A percentile compares a stretch with the other conserved stretches of the same genome.
Evolutionary conservation across 2,113 vertebrate species (phyloP).

Genomic region (Heterocephalus glaber): DNA sequence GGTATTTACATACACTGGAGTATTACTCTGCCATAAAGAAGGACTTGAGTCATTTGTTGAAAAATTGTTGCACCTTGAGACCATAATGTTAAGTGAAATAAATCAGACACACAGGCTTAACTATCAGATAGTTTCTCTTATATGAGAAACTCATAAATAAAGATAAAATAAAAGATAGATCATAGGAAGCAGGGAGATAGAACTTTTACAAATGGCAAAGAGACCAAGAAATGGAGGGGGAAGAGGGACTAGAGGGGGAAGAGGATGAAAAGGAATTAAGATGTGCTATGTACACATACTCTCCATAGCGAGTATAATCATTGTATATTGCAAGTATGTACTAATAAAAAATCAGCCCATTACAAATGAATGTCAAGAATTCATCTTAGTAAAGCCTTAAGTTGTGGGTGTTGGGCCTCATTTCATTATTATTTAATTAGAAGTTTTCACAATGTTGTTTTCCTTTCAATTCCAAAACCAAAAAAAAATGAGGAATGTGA

Average conservation of each 20-base stretch:
- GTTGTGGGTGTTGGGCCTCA: not conserved
- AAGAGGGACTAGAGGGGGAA: not conserved
- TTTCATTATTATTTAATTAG: slow-evolving; percentile 70
- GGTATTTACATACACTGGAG: not conserved
- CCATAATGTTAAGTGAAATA: not conserved
- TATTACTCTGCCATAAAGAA: not conserved
- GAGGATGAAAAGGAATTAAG: not conserved
- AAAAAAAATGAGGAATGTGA: slow-evolving; percentile 57
- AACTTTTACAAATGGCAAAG: not conserved
- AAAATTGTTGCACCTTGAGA: not conserved
- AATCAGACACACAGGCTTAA: not conserved
- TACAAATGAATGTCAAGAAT: slow-evolving; percentile 39
- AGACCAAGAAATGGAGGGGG: not conserved
- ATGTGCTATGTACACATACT: not conserved
- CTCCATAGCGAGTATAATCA: not conserved
- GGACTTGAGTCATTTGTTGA: not conserved
- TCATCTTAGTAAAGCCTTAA: slow-evolving; percentile 1
- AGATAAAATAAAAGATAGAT: not conserved
- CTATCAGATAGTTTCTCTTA: not conserved
- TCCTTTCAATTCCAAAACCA: slow-evolving; percentile 68
- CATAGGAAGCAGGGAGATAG: not conserved
- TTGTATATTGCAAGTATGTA: not conserved
- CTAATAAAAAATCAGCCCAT: not conserved
- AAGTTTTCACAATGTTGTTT: slow-evolving; percentile 61
- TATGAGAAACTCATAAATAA: not conserved